Percentiles rank a stretch among this genome's conserved stretches.
These are phyloP conservation scores for Archocentrus centrarchus DNA, from an alignment of 2,113 vertebrate species.

Conservation along the genomic window DNA sequence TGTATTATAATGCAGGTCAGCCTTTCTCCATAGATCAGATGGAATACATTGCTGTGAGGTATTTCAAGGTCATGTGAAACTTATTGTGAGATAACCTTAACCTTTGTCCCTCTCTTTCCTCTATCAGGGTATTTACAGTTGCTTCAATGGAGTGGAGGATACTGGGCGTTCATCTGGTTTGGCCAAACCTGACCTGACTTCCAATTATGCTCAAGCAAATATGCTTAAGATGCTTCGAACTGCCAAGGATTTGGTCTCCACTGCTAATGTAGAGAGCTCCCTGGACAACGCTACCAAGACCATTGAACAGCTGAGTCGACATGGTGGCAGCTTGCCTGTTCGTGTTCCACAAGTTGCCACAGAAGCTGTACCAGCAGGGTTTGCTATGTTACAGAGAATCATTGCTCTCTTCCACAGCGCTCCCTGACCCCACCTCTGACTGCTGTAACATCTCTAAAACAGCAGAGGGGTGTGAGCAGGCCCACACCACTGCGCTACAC, in stretches of 20 bases:
- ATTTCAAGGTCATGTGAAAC: neutral
- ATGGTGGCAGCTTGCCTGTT: conserved; percentile 82
- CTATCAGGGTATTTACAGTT: conserved; percentile 95
- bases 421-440: conserved; percentile 70
- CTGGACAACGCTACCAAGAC: conserved; percentile 94
- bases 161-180: conserved; percentile 79
- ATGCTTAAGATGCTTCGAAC: conserved; percentile 97
- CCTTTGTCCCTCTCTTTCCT: neutral
- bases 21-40: neutral
- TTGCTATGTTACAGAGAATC: conserved; percentile 78
- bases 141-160: conserved; percentile 93
- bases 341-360: conserved; percentile 70
- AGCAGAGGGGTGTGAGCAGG: conserved; percentile 71
- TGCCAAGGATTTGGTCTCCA: conserved; percentile 92
- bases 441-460: conserved; percentile 65
- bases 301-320: conserved; percentile 89
- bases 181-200: conserved; percentile 88
- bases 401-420: conserved; percentile 60
- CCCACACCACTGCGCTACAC: conserved; percentile 83
- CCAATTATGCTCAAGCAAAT: conserved; percentile 91
- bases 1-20: neutral
- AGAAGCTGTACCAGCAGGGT: conserved; percentile 68
- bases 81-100: neutral
- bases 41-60: neutral
- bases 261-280: conserved; percentile 89